phyloP scores from a whole-genome alignment of 2,888 invertebrate genomes.

The Pyrgus malvae region DNA sequence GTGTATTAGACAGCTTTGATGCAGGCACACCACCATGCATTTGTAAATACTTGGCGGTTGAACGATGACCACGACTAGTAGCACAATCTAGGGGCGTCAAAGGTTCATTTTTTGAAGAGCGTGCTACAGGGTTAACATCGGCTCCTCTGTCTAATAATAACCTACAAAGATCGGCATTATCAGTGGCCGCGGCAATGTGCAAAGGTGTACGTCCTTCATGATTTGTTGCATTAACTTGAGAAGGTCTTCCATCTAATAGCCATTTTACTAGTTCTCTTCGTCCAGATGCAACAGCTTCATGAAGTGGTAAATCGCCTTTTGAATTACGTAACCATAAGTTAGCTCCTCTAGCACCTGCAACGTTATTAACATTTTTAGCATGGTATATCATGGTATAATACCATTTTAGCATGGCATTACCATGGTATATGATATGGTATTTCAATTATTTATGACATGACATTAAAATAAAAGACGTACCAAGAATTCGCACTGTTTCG shows the following conservation, averaged over 20 bases:
- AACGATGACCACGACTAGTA: slow-evolving; percentile 91
- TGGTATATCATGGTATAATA: no score
- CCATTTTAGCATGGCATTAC: no score
- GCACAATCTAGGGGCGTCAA: slow-evolving; percentile 97
- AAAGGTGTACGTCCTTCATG: slow-evolving; percentile 96
- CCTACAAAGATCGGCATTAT: slow-evolving; percentile 96
- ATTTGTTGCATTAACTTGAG: slow-evolving; percentile 93
- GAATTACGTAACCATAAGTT: slow-evolving; percentile 96
- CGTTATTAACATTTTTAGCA: not conserved
- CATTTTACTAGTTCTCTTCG: slow-evolving; percentile 93
- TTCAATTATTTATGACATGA: no score
- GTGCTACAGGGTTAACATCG: slow-evolving; percentile 91
- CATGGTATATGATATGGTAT: no score
- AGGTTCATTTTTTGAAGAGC: slow-evolving; percentile 91
- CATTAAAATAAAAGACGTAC: no score
- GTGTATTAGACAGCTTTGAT: slow-evolving; percentile 81
- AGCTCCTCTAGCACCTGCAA: slow-evolving; percentile 83
- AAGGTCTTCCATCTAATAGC: slow-evolving; percentile 91
- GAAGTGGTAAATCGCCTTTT: slow-evolving; percentile 96
- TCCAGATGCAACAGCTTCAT: slow-evolving; percentile 97
- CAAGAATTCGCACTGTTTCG: slow-evolving; percentile 90
- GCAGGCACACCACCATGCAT: slow-evolving; percentile 94
- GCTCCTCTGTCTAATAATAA: slow-evolving; percentile 92
- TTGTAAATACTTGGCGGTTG: slow-evolving; percentile 95
- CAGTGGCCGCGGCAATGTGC: slow-evolving; percentile 96